Percentiles rank a stretch among this genome's conserved stretches.
Evolutionary conservation across 2,113 vertebrate genomes (phyloP).

Genomic region (Rhinoderma darwinii): DNA sequence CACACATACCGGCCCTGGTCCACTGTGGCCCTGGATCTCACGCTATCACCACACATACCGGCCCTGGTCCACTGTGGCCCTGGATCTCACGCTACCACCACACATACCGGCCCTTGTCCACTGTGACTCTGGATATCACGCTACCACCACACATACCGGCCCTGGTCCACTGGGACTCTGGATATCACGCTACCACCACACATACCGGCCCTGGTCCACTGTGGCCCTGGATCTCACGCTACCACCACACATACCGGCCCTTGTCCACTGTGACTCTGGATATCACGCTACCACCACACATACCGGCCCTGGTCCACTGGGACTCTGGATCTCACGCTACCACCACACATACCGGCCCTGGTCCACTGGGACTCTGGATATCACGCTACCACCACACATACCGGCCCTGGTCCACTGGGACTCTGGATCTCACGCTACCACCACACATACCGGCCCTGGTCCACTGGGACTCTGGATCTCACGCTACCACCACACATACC

Average conservation of each 20-base stretch:
- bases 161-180: no score
- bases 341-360: background rate
- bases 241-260: background rate
- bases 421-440: no score
- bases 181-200: background rate
- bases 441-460: no score
- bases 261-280: background rate
- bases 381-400: background rate
- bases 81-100: background rate
- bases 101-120: background rate
- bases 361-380: background rate
- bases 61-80: background rate
- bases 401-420: no score
- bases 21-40: background rate
- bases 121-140: background rate
- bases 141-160: background rate
- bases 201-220: background rate
- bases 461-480: no score
- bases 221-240: background rate
- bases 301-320: background rate
- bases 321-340: background rate
- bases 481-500: background rate
- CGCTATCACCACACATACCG: background rate
- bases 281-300: background rate
- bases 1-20: background rate